These are phyloP conservation scores for Urechis unicinctus DNA, from an alignment of 2,888 invertebrate genomes.

Conservation along the genomic window DNA sequence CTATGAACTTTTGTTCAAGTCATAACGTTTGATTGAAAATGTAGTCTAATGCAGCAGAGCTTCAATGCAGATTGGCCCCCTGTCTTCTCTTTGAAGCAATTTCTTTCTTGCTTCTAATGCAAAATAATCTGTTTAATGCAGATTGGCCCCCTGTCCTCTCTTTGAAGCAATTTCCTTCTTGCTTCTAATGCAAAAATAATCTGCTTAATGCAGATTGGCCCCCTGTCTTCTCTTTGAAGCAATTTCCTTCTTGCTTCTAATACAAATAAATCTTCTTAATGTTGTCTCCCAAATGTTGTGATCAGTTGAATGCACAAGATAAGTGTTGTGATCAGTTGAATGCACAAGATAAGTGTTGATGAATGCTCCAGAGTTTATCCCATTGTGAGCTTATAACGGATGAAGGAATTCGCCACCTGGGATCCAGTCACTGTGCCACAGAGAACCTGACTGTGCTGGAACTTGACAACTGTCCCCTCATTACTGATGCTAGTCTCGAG, in stretches of 20 bases:
- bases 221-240: background rate
- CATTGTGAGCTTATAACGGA: slow-evolving; percentile 99
- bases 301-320: too few species aligned
- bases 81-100: background rate
- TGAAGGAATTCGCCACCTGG: slow-evolving; percentile 90
- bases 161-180: background rate
- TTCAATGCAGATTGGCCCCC: too few species aligned
- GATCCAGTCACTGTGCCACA: slow-evolving; percentile 86
- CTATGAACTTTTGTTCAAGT: too few species aligned
- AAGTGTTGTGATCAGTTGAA: too few species aligned
- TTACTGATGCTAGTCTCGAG: slow-evolving; percentile 93
- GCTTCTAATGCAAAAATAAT: background rate
- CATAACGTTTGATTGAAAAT: too few species aligned
- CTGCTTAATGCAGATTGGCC: too few species aligned
- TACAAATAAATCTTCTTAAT: background rate
- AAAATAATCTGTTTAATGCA: background rate
- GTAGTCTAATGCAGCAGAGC: too few species aligned
- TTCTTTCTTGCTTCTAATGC: background rate
- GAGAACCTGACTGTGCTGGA: slow-evolving; percentile 74
- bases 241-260: background rate
- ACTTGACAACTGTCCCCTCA: slow-evolving; percentile 96
- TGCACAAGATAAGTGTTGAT: too few species aligned
- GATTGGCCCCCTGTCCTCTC: background rate
- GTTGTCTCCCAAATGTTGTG: too few species aligned
- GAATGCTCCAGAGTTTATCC: slow-evolving; percentile 88